Conservation (phyloP, 2,888 invertebrate genomes). For the Heliconius hortense region DNA sequence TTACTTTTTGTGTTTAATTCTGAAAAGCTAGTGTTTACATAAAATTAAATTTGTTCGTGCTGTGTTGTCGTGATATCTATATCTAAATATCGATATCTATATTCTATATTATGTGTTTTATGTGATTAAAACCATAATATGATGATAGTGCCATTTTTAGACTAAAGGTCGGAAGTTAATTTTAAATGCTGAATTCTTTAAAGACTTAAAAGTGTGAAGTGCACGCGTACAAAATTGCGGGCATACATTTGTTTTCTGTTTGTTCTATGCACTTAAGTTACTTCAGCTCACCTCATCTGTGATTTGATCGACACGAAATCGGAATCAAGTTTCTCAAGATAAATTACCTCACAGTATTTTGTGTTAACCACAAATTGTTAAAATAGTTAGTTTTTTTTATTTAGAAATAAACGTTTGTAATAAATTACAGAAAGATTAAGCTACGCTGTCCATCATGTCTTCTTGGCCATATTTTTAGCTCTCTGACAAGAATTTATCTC, state of each 20-base stretch:
- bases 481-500: too few species aligned
- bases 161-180: neutral
- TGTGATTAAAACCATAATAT: neutral
- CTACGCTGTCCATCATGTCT: too few species aligned
- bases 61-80: too few species aligned
- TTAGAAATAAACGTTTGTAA: too few species aligned
- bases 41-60: too few species aligned
- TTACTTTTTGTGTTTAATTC: too few species aligned
- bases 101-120: neutral
- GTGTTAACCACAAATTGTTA: neutral
- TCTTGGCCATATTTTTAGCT: too few species aligned
- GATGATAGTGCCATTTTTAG: neutral
- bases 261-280: neutral
- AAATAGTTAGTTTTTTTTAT: too few species aligned
- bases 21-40: too few species aligned
- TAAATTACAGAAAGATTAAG: too few species aligned
- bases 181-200: neutral
- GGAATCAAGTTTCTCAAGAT: neutral
- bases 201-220: neutral
- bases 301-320: neutral
- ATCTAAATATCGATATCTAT: too few species aligned
- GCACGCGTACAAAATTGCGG: neutral
- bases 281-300: neutral
- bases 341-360: neutral
- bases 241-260: neutral